phyloP scores from a whole-genome alignment of 2,888 invertebrate genomes.

The Uropetala carovei region DNA sequence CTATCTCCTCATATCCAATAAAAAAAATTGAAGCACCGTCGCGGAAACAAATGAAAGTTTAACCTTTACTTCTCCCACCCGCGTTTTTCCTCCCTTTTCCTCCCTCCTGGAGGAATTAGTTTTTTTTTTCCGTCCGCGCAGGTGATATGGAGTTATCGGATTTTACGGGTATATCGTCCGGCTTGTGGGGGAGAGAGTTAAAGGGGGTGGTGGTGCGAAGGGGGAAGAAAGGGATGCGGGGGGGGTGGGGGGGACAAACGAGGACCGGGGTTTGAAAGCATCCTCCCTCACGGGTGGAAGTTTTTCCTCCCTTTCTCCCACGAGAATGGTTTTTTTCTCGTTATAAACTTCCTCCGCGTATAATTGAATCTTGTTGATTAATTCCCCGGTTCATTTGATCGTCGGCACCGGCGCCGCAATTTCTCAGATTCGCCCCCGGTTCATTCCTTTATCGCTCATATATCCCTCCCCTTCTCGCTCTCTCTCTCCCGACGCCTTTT shows the following conservation, averaged over 20 bases:
- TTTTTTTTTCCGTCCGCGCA: too few species aligned
- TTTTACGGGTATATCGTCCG: neutral
- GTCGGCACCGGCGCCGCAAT: neutral
- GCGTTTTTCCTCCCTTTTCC: too few species aligned
- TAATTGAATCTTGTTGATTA: slow-evolving; percentile 14
- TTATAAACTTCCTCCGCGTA: neutral
- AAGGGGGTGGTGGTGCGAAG: too few species aligned
- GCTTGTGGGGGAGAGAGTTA: neutral
- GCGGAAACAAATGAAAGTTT: too few species aligned
- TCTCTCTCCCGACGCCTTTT: too few species aligned
- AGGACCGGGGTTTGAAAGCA: neutral
- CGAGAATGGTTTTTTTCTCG: neutral
- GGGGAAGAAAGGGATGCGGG: too few species aligned
- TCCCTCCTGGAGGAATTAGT: too few species aligned
- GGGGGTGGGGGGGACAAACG: neutral
- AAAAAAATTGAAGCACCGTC: too few species aligned
- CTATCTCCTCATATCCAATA: too few species aligned
- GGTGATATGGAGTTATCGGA: neutral
- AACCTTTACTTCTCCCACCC: too few species aligned
- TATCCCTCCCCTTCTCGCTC: too few species aligned
- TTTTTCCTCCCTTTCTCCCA: neutral
- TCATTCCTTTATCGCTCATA: neutral
- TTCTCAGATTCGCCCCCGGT: neutral
- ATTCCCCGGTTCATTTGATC: neutral
- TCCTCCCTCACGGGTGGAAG: neutral